Evolutionary conservation across 1,140 invertebrate genomes (phyloP).

Genomic region (Drosophila nannoptera): DNA sequence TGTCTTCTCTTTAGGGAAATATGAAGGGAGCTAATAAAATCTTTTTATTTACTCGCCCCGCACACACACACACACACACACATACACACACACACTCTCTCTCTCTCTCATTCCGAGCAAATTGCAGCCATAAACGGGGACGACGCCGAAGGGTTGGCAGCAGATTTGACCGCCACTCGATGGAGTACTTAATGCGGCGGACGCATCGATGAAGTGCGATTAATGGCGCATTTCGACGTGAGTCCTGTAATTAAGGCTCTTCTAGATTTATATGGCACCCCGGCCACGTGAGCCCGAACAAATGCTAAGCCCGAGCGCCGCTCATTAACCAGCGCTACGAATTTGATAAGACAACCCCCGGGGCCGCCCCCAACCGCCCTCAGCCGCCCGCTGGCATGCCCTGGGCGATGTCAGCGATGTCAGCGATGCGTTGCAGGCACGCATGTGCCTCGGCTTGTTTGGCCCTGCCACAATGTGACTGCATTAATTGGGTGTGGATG

Average conservation of each 20-base stretch:
- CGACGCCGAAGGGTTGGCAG: slow-evolving; percentile 35
- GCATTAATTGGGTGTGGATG: slow-evolving; percentile 54
- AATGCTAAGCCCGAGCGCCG: slow-evolving; percentile 55
- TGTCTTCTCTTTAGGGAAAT: slow-evolving; percentile 38
- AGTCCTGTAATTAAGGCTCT: slow-evolving; percentile 65
- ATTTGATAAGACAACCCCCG: slow-evolving; percentile 61
- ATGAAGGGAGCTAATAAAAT: slow-evolving; percentile 73
- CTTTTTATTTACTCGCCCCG: slow-evolving; percentile 25
- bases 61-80: slow-evolving; percentile 1
- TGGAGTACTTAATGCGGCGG: slow-evolving; percentile 23
- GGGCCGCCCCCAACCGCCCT: not conserved
- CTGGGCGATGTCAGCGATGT: not conserved
- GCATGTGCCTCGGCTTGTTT: slow-evolving; percentile 45
- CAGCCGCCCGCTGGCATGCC: not conserved
- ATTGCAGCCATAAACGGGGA: slow-evolving; percentile 59
- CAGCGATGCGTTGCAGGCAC: slow-evolving; percentile 32
- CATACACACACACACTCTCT: too few relatives aligned
- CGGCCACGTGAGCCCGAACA: too few relatives aligned
- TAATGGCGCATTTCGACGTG: slow-evolving; percentile 70
- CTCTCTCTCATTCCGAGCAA: slow-evolving; percentile 22
- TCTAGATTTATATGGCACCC: slow-evolving; percentile 52
- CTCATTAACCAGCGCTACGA: slow-evolving; percentile 68
- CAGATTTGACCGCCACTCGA: not conserved
- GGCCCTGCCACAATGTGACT: slow-evolving; percentile 32
- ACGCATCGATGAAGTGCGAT: slow-evolving; percentile 73